Evolutionary conservation across 2,888 invertebrate genomes (phyloP), one percentile per base, ranked within the genome.

Genomic region (Catonia carolina): DNA sequence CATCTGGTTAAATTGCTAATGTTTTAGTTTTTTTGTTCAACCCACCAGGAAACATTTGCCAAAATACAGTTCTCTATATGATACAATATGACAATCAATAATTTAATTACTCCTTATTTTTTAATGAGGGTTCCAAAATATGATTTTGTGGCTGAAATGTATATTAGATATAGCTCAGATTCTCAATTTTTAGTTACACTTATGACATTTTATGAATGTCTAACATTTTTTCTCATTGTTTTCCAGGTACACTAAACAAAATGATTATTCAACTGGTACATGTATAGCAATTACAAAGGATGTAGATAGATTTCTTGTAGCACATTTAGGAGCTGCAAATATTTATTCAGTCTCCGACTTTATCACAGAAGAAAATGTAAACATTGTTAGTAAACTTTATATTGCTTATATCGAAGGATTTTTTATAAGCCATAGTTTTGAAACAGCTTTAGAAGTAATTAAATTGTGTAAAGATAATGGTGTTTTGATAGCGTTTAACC

Each of bases 361-460:
- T 7, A 10, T 15, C 6, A 41, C 22, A 10, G 10, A 17, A 3
- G 49, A 49, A 33, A 58, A 58, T 39, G 3, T 53, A 12, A 2
- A 48, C 15, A 14, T 58, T 12, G n/a, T 58, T 20, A 15, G 33
- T 41, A 22, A 48, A 42, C 45, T 54, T 18, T 42, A 45, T 18
- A 14, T 60, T 5, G 50, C 79, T 31, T 80, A 80, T 62, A 70
- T 81, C 53, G 81, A 81, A 69, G 80, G 79, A 4, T 81, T 77
- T 68, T 81, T 81, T 67, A 67, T 81, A 42, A 75, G 78, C 0
- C 72, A 78, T 20, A 72, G 79, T 20, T 67, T 69, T 31, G 71
- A 73, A 20, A 72, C 75, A 3, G 74, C 75, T 5, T 65, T 72
- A 36, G 71, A 73, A 62, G 69, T 80, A 27, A 65, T 76, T 41